A percentile compares a stretch with the other conserved stretches of the same genome.
Conservation (phyloP, 2,797 vertebrate genomes). For the Dicrostonyx torquatus region DNA sequence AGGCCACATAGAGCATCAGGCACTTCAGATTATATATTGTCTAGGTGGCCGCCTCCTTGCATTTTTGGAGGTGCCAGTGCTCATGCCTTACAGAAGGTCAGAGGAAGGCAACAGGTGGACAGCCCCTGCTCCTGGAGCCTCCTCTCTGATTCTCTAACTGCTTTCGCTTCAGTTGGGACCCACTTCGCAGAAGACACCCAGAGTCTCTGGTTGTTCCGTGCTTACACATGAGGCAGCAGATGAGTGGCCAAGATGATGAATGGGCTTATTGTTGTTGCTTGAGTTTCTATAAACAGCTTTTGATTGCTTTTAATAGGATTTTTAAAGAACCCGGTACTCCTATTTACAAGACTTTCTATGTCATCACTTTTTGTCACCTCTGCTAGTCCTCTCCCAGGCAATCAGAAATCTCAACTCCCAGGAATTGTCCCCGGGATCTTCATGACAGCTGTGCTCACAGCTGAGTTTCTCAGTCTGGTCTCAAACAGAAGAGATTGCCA, state of each 20-base stretch:
- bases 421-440: not conserved
- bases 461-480: not conserved
- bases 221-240: not conserved
- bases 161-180: not conserved
- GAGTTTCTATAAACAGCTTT: not conserved
- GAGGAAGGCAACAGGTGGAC: not conserved
- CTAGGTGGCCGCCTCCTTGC: not conserved
- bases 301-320: not conserved
- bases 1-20: not conserved
- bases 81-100: not conserved
- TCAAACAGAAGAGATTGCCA: not conserved
- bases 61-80: not conserved
- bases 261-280: not conserved
- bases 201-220: not conserved
- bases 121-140: not conserved
- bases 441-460: accelerated
- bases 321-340: not conserved
- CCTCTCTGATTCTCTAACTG: not conserved
- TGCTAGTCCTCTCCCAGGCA: not conserved
- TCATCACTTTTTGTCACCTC: not conserved
- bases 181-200: not conserved
- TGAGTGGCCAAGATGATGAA: not conserved
- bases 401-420: not conserved
- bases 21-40: accelerated
- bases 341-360: accelerated